Conservation (phyloP, 2,113 vertebrate genomes). For the Sebastes schlegelii region DNA sequence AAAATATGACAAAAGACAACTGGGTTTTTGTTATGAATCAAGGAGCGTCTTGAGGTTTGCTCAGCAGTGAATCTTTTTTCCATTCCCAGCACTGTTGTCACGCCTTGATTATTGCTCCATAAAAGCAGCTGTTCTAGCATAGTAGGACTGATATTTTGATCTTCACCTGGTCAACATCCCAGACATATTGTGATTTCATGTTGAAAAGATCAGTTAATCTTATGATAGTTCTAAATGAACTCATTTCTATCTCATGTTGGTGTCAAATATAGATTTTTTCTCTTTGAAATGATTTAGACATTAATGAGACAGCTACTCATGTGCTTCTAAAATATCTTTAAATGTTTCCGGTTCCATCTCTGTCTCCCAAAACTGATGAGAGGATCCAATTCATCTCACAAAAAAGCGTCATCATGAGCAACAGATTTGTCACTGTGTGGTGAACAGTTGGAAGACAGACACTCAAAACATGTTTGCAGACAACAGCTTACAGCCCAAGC, state of each 20-base stretch:
- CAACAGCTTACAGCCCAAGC: constrained; percentile 17
- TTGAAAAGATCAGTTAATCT: not conserved
- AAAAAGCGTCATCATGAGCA: constrained; percentile 23
- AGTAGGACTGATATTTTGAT: not conserved
- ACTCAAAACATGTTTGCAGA: constrained; percentile 37
- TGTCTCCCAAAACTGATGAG: constrained; percentile 9
- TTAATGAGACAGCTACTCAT: not conserved
- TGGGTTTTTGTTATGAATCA: not conserved
- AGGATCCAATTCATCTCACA: constrained; percentile 17
- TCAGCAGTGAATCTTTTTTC: not conserved
- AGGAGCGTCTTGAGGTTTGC: not conserved
- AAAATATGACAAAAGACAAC: not conserved
- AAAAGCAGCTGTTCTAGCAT: not conserved
- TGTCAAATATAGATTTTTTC: not conserved
- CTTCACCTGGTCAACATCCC: not conserved
- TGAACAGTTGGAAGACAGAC: constrained; percentile 32
- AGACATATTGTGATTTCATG: constrained; percentile 9
- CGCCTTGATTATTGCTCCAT: not conserved
- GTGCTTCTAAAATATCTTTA: not conserved
- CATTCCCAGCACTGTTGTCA: not conserved
- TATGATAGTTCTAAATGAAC: not conserved
- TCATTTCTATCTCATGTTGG: not conserved
- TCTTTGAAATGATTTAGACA: not conserved
- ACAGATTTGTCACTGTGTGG: constrained; percentile 28
- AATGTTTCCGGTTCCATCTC: not conserved